Conservation (phyloP, 2,888 invertebrate species). For the Steinernema hermaphroditum region DNA sequence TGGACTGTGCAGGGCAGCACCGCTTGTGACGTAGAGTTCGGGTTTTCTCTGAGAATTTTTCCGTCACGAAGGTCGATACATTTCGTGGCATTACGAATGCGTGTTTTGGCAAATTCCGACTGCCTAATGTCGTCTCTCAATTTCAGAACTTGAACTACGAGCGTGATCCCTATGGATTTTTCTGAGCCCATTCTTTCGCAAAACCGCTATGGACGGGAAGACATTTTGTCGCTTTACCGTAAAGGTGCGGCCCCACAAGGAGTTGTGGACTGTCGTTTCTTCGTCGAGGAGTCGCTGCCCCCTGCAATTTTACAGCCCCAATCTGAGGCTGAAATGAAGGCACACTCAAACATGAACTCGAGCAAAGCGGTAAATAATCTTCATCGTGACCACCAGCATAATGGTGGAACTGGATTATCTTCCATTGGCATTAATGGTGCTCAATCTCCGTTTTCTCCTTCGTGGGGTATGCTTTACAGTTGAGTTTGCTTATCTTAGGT, state of each 20-base stretch:
- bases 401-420: background rate
- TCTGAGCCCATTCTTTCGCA: conserved; percentile 15
- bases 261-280: conserved; percentile 55
- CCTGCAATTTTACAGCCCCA: conserved; percentile 52
- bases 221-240: conserved; percentile 24
- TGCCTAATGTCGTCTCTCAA: background rate
- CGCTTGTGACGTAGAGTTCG: no score
- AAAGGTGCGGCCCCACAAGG: conserved; percentile 49
- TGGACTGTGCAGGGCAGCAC: no score
- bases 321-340: conserved; percentile 54
- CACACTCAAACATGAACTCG: conserved; percentile 16
- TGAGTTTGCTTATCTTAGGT: background rate
- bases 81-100: no score
- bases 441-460: conserved; percentile 12
- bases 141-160: conserved; percentile 25
- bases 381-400: conserved; percentile 5
- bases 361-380: conserved; percentile 7
- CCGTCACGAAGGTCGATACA: no score
- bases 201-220: conserved; percentile 25
- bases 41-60: no score
- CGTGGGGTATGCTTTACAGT: conserved; percentile 13
- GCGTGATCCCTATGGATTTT: background rate
- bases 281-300: conserved; percentile 45
- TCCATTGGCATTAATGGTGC: conserved; percentile 5
- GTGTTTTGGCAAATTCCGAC: no score